A percentile compares a stretch with the other conserved stretches of the same genome.
Evolutionary conservation across 1,140 invertebrate genomes (phyloP).

Genomic region (Muscidifurax raptorellus): DNA sequence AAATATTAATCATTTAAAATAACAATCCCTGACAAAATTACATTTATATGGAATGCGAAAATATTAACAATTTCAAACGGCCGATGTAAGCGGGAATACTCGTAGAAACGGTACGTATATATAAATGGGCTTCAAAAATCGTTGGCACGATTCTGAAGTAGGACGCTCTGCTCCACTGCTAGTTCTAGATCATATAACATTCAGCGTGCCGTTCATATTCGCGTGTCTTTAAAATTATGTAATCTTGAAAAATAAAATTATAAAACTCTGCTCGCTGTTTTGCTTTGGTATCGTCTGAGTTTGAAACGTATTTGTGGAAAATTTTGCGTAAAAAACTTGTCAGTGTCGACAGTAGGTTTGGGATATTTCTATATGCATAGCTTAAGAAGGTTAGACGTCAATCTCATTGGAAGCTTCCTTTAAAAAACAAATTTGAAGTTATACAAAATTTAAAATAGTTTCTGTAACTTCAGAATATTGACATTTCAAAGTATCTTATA

Average conservation of each 20-base stretch:
- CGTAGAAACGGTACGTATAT: conserved; percentile 47
- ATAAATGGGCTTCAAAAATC: conserved; percentile 60
- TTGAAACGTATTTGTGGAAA: no score
- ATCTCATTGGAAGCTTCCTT: no score
- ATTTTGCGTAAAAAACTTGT: no score
- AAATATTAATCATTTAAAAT: no score
- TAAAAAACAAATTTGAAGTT: no score
- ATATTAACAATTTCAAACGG: not conserved
- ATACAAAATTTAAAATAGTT: no score
- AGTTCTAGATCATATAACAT: conserved; percentile 51
- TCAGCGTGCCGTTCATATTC: not conserved
- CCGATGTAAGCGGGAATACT: not conserved
- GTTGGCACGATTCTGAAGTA: conserved; percentile 67
- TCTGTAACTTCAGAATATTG: no score
- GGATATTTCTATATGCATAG: no score
- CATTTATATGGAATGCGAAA: not conserved
- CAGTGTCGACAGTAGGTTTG: no score
- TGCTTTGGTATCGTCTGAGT: not conserved
- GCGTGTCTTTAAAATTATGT: conserved; percentile 10
- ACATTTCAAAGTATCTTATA: no score
- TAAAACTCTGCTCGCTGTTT: not conserved
- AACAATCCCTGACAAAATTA: no score
- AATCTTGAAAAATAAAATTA: not conserved
- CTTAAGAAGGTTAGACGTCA: no score
- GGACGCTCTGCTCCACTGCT: conserved; percentile 59